Evolutionary conservation across 1,140 invertebrate species (phyloP).

Genomic region (Bombus cullumanus): DNA sequence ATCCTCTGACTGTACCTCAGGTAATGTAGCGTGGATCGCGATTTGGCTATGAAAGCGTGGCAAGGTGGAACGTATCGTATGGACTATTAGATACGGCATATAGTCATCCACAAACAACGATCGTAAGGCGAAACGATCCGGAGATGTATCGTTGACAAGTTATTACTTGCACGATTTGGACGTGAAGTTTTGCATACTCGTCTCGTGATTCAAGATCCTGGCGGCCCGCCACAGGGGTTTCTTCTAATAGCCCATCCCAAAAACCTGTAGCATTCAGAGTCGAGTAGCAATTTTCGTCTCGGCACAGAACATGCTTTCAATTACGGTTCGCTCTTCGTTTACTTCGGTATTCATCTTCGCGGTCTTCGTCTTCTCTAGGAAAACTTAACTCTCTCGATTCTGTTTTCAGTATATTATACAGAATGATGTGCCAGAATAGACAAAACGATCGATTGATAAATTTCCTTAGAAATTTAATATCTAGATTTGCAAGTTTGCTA

Average conservation of each 20-base stretch:
- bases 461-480: not conserved
- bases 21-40: slow-evolving; percentile 16
- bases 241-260: slow-evolving; percentile 39
- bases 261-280: not conserved
- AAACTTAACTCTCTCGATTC: not conserved
- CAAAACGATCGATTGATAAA: not conserved
- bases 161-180: slow-evolving; percentile 55
- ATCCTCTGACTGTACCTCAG: not conserved
- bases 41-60: slow-evolving; percentile 25
- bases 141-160: slow-evolving; percentile 50
- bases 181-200: slow-evolving; percentile 45
- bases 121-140: slow-evolving; percentile 30
- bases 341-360: not conserved
- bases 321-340: not conserved
- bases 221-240: slow-evolving; percentile 19
- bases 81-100: slow-evolving; percentile 37
- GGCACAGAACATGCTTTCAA: slow-evolving; percentile 19
- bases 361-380: not conserved
- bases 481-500: not conserved
- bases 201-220: slow-evolving; percentile 41
- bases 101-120: slow-evolving; percentile 25
- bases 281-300: slow-evolving; percentile 30
- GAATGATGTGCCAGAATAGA: not conserved
- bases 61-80: slow-evolving; percentile 47
- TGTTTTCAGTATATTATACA: not conserved